Conservation (phyloP, 2,113 vertebrate species). For the Isichthys henryi region DNA sequence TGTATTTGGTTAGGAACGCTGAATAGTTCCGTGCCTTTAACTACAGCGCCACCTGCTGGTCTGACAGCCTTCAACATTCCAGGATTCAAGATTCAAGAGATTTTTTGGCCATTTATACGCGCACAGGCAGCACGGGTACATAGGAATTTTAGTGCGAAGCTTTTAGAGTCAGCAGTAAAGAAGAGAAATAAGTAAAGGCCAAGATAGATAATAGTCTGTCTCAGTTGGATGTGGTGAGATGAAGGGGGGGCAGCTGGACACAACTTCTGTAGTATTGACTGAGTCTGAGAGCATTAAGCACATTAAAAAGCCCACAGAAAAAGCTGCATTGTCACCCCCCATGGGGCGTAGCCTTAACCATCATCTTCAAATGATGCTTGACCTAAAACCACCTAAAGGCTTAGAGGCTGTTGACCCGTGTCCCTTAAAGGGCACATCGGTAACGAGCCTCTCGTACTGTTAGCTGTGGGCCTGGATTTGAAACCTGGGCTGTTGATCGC, state of each 20-base stretch:
- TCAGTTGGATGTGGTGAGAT: too few relatives aligned
- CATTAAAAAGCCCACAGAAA: background rate
- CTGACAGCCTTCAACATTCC: background rate
- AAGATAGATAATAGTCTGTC: too few relatives aligned
- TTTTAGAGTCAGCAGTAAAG: too few relatives aligned
- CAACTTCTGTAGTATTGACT: background rate
- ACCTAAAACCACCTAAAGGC: background rate
- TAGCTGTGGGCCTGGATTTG: background rate
- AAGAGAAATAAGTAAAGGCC: too few relatives aligned
- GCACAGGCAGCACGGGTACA: too few relatives aligned
- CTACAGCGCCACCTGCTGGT: background rate
- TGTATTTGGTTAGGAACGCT: background rate
- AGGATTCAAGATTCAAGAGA: too few relatives aligned
- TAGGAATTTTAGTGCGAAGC: too few relatives aligned
- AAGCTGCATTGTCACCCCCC: background rate
- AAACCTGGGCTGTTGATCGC: background rate
- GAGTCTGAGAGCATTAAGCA: background rate
- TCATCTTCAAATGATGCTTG: background rate
- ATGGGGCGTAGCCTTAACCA: background rate
- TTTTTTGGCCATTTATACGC: too few relatives aligned
- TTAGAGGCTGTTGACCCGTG: background rate
- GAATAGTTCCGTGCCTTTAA: background rate
- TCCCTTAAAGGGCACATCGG: background rate
- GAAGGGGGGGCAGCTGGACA: background rate
- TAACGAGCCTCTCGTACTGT: background rate